Percentiles rank a stretch among this genome's conserved stretches.
phyloP scores from a whole-genome alignment of 2,113 vertebrate species.

The Phalacrocorax pelagicus region DNA sequence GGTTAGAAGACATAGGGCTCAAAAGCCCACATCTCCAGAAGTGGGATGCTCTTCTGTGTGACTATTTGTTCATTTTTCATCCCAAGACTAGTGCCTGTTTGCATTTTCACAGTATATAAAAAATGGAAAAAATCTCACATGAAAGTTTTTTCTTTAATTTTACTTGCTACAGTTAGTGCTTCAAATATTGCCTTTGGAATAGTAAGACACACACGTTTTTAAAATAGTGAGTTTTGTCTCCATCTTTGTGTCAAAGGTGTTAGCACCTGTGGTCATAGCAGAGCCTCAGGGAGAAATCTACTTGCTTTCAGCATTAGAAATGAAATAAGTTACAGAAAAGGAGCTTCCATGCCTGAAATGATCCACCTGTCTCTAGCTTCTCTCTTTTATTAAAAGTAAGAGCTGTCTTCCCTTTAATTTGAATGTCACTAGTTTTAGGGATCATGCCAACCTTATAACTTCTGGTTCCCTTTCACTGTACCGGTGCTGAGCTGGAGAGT shows the following conservation, averaged over 20 bases:
- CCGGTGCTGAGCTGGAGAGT: neutral
- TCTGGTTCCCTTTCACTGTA: neutral
- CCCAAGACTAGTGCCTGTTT: neutral
- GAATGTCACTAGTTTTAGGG: neutral
- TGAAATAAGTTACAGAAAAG: neutral
- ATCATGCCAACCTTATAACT: neutral
- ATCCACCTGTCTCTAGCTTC: neutral
- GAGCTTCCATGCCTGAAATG: neutral
- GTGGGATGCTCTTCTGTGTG: neutral
- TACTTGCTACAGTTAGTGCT: neutral
- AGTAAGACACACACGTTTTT: neutral
- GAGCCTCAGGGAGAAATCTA: neutral
- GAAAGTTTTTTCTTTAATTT: neutral
- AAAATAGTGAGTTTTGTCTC: neutral
- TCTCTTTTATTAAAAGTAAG: neutral
- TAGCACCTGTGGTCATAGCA: neutral
- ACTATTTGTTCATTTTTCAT: neutral
- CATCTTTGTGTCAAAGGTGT: neutral
- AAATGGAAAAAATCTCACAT: neutral
- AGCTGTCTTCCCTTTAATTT: neutral
- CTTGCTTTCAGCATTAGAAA: neutral
- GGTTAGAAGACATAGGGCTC: neutral
- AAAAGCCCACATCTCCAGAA: neutral
- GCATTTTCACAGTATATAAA: neutral
- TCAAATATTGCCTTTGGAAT: neutral